Percentiles rank a stretch among this genome's conserved stretches.
Conservation (phyloP, 2,797 vertebrate genomes). For the Callimico goeldii region DNA sequence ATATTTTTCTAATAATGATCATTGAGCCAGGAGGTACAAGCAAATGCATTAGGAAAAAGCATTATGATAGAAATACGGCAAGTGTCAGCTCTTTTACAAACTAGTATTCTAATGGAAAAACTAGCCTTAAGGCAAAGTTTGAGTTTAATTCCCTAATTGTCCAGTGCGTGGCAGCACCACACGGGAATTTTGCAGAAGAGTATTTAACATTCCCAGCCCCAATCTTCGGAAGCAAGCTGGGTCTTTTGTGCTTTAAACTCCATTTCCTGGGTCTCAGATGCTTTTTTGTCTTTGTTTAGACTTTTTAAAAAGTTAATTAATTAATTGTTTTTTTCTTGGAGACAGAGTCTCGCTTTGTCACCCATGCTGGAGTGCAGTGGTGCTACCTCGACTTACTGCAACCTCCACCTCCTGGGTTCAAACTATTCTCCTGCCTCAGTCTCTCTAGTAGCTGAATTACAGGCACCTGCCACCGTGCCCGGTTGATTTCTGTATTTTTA, state of each 20-base stretch:
- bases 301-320: background rate
- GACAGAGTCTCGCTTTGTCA: background rate
- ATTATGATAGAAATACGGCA: background rate
- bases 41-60: background rate
- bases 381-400: background rate
- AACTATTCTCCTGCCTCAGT: background rate
- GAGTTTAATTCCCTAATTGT: conserved; percentile 26
- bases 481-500: background rate
- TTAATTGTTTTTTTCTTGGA: background rate
- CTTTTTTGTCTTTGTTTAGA: background rate
- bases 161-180: conserved; percentile 53
- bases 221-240: fast-evolving
- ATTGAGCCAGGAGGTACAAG: background rate
- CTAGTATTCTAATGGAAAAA: background rate
- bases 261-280: background rate
- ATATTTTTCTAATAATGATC: background rate
- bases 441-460: background rate
- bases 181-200: background rate
- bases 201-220: fast-evolving
- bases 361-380: background rate
- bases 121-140: background rate
- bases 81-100: background rate
- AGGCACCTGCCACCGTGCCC: background rate
- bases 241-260: background rate
- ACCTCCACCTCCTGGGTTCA: background rate